These are phyloP conservation scores for Callitettix versicolor DNA, from an alignment of 1,140 invertebrate genomes.

Conservation along the genomic window DNA sequence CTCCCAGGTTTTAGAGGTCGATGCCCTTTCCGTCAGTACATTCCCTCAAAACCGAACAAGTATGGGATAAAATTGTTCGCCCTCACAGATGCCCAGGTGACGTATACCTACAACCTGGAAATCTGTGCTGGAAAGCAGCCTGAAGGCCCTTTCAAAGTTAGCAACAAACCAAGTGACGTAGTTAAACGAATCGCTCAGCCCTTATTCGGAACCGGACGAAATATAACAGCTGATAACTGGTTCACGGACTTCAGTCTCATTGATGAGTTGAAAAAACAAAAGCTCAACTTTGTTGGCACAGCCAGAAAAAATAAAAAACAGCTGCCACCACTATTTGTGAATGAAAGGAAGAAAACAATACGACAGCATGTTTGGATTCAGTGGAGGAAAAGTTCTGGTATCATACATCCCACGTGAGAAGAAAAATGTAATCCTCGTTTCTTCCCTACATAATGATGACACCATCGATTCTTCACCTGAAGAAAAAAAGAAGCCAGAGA, in stretches of 20 bases:
- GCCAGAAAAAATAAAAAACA: background rate
- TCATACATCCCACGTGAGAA: conserved; percentile 28
- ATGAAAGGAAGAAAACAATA: background rate
- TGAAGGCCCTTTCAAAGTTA: conserved; percentile 24
- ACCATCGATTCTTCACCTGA: conserved; percentile 20
- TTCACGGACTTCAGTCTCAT: conserved; percentile 8
- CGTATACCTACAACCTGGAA: conserved; percentile 28
- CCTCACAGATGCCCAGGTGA: conserved; percentile 25
- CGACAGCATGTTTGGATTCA: conserved; percentile 24
- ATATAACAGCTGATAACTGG: conserved; percentile 26
- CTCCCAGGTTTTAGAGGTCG: conserved; percentile 30
- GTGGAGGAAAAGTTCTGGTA: conserved; percentile 21
- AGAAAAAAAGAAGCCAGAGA: conserved; percentile 31
- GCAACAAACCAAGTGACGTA: conserved; percentile 25
- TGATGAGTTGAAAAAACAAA: background rate
- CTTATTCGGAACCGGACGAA: conserved; percentile 20
- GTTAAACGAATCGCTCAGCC: conserved; percentile 18
- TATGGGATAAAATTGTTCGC: conserved; percentile 27
- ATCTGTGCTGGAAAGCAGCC: conserved; percentile 30
- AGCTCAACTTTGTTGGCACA: background rate
- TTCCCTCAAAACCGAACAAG: conserved; percentile 25
- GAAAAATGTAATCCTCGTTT: conserved; percentile 25
- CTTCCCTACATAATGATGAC: conserved; percentile 10
- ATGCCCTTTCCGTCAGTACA: conserved; percentile 28
- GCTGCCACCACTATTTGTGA: background rate